Evolutionary conservation across 1,140 invertebrate genomes (phyloP).

Genomic region (Drosophila nigrodunni): DNA sequence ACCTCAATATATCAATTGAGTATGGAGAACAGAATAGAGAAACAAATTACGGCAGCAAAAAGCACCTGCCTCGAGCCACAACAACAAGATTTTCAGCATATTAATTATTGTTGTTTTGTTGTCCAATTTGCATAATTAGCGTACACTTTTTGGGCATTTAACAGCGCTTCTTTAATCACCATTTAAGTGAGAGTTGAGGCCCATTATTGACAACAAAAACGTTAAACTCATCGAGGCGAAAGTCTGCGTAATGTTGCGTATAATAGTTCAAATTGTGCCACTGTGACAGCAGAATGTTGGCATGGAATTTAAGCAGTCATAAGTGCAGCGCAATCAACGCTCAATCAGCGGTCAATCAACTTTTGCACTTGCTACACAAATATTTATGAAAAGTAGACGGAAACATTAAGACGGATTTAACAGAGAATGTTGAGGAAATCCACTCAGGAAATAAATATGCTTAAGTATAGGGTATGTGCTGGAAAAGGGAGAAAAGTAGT

Average conservation of each 20-base stretch:
- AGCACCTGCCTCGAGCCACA: not conserved
- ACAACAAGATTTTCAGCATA: not conserved
- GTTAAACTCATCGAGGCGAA: constrained; percentile 11
- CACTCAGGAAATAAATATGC: too few relatives aligned
- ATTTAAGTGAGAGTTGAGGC: constrained; percentile 66
- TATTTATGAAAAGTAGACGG: not conserved
- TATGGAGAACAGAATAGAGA: constrained; percentile 49
- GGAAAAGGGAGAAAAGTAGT: too few relatives aligned
- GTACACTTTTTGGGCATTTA: constrained; percentile 43
- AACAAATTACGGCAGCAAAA: constrained; percentile 11
- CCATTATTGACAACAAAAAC: constrained; percentile 29
- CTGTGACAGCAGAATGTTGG: constrained; percentile 1
- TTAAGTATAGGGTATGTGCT: too few relatives aligned
- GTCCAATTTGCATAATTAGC: constrained; percentile 74
- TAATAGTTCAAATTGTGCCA: not conserved
- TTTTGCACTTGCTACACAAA: not conserved
- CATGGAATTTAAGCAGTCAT: not conserved
- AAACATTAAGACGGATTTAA: not conserved
- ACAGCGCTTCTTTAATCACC: constrained; percentile 44
- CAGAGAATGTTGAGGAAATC: not conserved
- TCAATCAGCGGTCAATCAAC: constrained; percentile 1
- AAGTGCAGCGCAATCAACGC: not conserved
- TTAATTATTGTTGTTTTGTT: constrained; percentile 28
- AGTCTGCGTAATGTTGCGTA: constrained; percentile 1
- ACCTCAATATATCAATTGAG: constrained; percentile 55